A percentile compares a stretch with the other conserved stretches of the same genome.
These are phyloP conservation scores for Folsomia candida DNA, from an alignment of 2,888 invertebrate species.

Conservation along the genomic window DNA sequence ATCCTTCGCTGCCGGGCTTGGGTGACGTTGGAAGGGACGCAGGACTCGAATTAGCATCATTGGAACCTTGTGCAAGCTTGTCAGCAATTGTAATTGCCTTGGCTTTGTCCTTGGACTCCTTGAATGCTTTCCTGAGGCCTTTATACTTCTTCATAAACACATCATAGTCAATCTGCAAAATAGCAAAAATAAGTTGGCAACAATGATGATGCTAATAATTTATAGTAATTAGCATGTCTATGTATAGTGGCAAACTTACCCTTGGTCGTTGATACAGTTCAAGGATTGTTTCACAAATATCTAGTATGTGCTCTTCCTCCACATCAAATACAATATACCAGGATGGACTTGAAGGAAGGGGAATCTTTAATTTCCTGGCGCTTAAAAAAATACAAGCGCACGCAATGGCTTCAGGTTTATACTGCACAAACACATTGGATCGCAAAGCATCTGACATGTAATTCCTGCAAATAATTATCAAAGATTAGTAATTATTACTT, in stretches of 20 bases:
- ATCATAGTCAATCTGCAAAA: conserved; percentile 65
- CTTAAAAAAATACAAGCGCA: conserved; percentile 98
- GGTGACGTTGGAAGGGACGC: conserved; percentile 40
- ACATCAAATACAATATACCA: conserved; percentile 90
- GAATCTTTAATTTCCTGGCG: conserved; percentile 79
- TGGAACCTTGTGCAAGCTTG: conserved; percentile 23
- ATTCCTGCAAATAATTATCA: conserved; percentile 62
- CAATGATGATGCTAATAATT: neutral
- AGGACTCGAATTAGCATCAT: conserved; percentile 34
- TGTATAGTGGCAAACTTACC: conserved; percentile 64
- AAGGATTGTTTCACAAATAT: conserved; percentile 78
- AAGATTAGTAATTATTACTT: conserved; percentile 5
- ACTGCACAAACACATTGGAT: conserved; percentile 93
- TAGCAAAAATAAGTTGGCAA: conserved; percentile 11
- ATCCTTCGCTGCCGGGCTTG: conserved; percentile 20
- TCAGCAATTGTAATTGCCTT: conserved; percentile 53
- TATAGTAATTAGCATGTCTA: neutral
- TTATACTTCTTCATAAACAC: conserved; percentile 72
- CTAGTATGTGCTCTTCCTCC: conserved; percentile 74
- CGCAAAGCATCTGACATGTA: conserved; percentile 99
- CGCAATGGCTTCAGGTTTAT: conserved; percentile 94
- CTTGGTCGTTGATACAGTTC: conserved; percentile 79
- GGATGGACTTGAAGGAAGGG: conserved; percentile 79
- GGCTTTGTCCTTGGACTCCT: conserved; percentile 63
- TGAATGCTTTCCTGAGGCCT: conserved; percentile 68